Base-by-base conservation (phyloP, 2,797 vertebrate genomes). In the Spinus pinus region DNA sequence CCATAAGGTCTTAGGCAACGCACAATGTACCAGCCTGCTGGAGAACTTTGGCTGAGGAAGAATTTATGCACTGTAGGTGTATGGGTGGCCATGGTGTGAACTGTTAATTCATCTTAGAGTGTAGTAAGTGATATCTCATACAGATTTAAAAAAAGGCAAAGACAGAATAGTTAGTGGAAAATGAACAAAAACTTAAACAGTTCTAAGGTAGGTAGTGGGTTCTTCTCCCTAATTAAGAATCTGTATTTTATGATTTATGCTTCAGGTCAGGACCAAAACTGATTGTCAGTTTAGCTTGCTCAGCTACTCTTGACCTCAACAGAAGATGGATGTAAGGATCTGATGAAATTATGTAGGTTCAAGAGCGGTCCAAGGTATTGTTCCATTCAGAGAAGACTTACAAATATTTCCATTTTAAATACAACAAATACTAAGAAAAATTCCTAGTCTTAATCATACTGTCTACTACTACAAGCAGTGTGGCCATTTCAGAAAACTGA, bases 21-120 rank as follows among this genome's bases (percentile, higher is more conserved):
- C 95, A 96, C 97, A 96, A 93, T 77, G 90, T 94, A 88, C 91
- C 94, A 77, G 86, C 89, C 67, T 71, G 56, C 49, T 62, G 64
- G 94, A 94, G 75, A 93, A 67, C 84, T 93, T 88, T 58, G 95
- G 73, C 96, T 95, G 96, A 79, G 92, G 73, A 94, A 83, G 92
- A 83, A 82, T 93, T 89, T 81, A 47, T 87, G 49, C 64, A 31
- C 80, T 73, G 62, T 95, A 93, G 94, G 79, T 86, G 53, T 51
- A 87, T 23, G 30, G 89, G 81, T 91, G 85, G 79, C 94, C 67
- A 15, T 37, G 81, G 85, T 80, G 65, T 71, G 73, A 94, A 65
- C 75, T 39, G 35, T 51, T 79, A n/a, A 87, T 92, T 96, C 82
- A 79, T 90, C 88, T 89, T 95, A 25, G 85, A 58, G 66, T 61